Evolutionary conservation across 1,140 invertebrate genomes (phyloP), one percentile per base, ranked within the genome.

Genomic region (Ceratina japonica): DNA sequence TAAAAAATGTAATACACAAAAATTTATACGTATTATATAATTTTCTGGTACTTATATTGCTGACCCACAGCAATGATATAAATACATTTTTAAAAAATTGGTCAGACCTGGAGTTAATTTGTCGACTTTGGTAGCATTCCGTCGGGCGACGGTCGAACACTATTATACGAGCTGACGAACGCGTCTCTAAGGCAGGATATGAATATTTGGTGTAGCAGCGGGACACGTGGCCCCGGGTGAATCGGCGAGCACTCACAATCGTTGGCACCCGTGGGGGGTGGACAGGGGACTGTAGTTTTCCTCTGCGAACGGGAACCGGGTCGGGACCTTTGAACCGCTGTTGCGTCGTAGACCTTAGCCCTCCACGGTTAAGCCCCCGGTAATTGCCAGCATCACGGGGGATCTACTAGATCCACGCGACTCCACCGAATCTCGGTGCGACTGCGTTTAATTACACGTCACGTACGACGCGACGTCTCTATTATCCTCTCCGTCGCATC

Each of bases 331-430:
- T 79, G 62, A 61, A 64, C 63, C 63, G 51, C 20, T 61, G 77
- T 79, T 72, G 72, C 78, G 54, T n/a, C 8, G 54, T 44, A 10
- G 37, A 44, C 71, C 63, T 80, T 31, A 13, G 73, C 64, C 44
- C 66, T 66, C 79, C 70, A 82, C 18, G 5, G n/a, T 84, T 92
- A 91, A 92, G 89, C 89, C 89, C 88, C 72, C 81, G 85, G 80
- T 91, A 91, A 92, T 91, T 92, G 90, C 89, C 89, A 86, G 87
- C 89, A 89, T 91, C 90, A 89, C 89, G 86, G 90, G 90, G 88
- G 89, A 91, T 90, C 89, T 37, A 87, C n/a, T 51, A 4, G 86
- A 87, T 89, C 87, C 88, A 85, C 90, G 89, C 84, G 89, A 90
- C 88, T 87, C 75, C 20, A 58, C 63, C 76, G 85, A 88, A 44